phyloP scores from a whole-genome alignment of 2,113 vertebrate genomes.

The Meles meles region DNA sequence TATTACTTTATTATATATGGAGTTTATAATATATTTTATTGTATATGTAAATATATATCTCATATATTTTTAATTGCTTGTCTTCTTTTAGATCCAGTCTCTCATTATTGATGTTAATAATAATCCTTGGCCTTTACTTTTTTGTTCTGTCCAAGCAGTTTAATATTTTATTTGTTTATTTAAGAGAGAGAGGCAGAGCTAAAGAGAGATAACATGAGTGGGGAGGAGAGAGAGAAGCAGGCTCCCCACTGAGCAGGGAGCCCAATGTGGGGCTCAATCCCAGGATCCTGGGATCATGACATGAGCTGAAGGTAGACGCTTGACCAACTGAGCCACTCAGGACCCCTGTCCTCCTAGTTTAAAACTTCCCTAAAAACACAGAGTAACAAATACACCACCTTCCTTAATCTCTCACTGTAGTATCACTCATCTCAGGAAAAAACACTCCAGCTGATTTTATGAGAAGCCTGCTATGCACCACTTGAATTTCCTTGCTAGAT shows the following conservation, averaged over 20 bases:
- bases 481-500: conserved; percentile 5
- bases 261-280: too few species aligned
- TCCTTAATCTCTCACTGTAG: not conserved
- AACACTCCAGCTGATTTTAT: not conserved
- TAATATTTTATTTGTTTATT: too few species aligned
- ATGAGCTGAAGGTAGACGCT: too few species aligned
- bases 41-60: not conserved
- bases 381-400: not conserved
- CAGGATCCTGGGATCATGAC: too few species aligned
- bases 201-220: too few species aligned
- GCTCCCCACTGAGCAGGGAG: too few species aligned
- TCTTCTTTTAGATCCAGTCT: not conserved
- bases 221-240: too few species aligned
- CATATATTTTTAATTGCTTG: not conserved
- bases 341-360: not conserved
- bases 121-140: not conserved
- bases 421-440: not conserved
- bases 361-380: conserved; percentile 34
- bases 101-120: not conserved
- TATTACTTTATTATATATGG: not conserved
- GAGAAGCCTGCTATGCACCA: not conserved
- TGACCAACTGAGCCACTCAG: too few species aligned
- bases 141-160: not conserved
- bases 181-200: too few species aligned
- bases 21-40: not conserved